Evolutionary conservation across 64 coral and sea anemone species (phyloP), one percentile per base, ranked within the genome.

Genomic region (Platygyra sinensis): DNA sequence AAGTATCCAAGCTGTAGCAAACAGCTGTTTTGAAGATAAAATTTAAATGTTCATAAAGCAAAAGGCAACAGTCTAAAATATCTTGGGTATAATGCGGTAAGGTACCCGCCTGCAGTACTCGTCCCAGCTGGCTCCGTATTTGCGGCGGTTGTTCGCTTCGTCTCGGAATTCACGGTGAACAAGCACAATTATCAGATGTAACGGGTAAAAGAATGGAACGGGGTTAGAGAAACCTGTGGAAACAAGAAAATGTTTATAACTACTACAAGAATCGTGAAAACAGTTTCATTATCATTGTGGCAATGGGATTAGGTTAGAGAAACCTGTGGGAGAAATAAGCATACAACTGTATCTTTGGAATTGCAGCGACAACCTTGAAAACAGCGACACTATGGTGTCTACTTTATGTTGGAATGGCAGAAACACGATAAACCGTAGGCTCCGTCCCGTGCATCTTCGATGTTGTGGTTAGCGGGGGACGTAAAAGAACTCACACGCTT

Each of bases 61-160:
- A 69, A 22, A 10, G 30, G 17, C 3, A 63, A 38, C 2, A 32
- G 29, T 64, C 61, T 83, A 79, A 79, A 69, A 83, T 83, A 83
- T 61, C 55, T 83, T 83, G 19, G 96, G 96, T 24, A 98, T 18
- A 72, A 98, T 95, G 38, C 96, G 94, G 42, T 90, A 95, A 4
- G 93, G 96, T 4, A 98, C 96, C 24, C 96, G 86, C 50, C 94
- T 82, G 73, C 96, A 98, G 18, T 98, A 98, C 33, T 98, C 96
- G 24, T 98, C 93, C 90, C 90, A 98, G 57, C 86, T 94, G 17
- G 86, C 86, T 33, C 96, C 96, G 77, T 98, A 98, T 51, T 98
- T 98, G 52, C 73, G 60, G 72, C 77, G 87, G 52, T 86, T 90
- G 10, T 89, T 60, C 5, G 86, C 82, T 69, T 95, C 96, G 52